phyloP scores from a whole-genome alignment of 2,888 invertebrate genomes.

The Megaustenia siamemsis region DNA sequence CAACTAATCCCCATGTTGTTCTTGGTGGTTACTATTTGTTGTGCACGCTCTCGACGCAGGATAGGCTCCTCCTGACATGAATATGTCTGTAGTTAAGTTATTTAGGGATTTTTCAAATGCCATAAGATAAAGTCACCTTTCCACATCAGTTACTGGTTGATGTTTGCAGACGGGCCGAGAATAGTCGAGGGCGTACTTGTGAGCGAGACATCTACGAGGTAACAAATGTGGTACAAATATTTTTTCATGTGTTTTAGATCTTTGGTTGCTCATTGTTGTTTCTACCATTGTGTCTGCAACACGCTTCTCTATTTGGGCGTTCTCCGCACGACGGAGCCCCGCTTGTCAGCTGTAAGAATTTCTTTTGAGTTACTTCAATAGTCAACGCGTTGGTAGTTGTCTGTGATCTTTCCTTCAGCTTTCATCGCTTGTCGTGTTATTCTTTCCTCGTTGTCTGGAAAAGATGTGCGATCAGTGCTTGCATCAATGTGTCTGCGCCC shows the following conservation, averaged over 20 bases:
- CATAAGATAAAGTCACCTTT: too few species aligned
- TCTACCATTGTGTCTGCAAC: neutral
- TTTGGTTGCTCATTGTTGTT: constrained; percentile 5
- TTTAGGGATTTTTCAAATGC: too few species aligned
- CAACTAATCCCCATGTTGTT: too few species aligned
- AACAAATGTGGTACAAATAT: neutral
- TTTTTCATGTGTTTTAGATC: neutral
- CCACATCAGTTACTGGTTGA: too few species aligned
- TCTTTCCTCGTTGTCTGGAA: neutral
- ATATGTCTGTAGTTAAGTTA: too few species aligned
- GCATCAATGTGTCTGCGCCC: neutral
- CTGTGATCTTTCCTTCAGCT: neutral
- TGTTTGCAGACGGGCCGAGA: too few species aligned
- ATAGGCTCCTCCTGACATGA: too few species aligned
- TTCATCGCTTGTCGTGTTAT: constrained; percentile 6
- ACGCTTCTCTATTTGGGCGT: neutral
- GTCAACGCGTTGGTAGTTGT: neutral
- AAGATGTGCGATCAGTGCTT: neutral
- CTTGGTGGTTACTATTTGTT: too few species aligned
- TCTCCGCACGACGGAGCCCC: neutral
- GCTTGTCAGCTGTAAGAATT: neutral
- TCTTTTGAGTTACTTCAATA: constrained; percentile 6
- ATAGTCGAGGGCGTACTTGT: too few species aligned
- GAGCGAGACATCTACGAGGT: too few species aligned
- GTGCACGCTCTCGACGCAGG: too few species aligned